Percentiles rank a stretch among this genome's conserved stretches.
Conservation (phyloP, 2,797 vertebrate species). For the Phalloptychus januarius region DNA sequence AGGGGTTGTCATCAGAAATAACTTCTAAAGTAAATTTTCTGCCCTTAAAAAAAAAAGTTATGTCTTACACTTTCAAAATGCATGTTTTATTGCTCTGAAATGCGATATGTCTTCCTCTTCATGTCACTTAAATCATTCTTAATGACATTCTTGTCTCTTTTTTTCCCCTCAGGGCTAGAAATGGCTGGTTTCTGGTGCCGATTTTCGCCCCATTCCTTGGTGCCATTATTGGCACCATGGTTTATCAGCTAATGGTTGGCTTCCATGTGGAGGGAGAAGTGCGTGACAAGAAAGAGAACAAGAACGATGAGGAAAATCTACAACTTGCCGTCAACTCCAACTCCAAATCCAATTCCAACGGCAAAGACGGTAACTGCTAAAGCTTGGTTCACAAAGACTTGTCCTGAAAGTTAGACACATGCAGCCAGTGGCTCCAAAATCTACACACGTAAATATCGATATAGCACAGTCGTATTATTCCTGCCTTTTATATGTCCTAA, state of each 20-base stretch:
- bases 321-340: constrained; percentile 85
- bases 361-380: constrained; percentile 37
- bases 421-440: neutral
- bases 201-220: constrained; percentile 90
- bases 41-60: too few species aligned
- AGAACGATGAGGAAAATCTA: constrained; percentile 79
- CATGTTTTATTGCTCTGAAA: neutral
- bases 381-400: constrained; percentile 35
- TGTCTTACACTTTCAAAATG: neutral
- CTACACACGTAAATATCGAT: constrained; percentile 46
- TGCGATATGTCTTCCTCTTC: neutral
- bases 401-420: constrained; percentile 64
- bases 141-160: neutral
- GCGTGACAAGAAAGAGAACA: constrained; percentile 67
- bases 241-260: constrained; percentile 95
- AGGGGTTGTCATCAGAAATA: too few species aligned
- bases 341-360: constrained; percentile 46
- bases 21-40: too few species aligned
- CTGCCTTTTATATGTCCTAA: constrained; percentile 12
- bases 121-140: neutral
- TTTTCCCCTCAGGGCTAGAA: constrained; percentile 69
- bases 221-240: constrained; percentile 83
- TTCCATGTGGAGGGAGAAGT: constrained; percentile 88
- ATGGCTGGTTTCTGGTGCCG: constrained; percentile 94
- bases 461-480: constrained; percentile 2